Base-by-base conservation (phyloP, 2,113 vertebrate species). In the Jacana jacana region DNA sequence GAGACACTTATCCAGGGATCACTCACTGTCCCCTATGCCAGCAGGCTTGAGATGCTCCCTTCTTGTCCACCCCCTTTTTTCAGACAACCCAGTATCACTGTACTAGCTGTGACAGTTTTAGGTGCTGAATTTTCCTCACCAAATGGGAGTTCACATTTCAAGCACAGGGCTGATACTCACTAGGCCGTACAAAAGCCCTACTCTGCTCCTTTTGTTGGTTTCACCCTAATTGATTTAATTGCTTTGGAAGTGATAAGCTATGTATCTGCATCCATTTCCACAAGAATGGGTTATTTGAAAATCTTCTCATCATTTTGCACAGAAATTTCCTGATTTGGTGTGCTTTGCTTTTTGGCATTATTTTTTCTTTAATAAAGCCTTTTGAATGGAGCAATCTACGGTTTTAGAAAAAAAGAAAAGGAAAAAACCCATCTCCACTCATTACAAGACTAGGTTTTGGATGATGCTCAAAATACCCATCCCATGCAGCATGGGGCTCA, bases 41-140 rank as follows among this genome's bases (percentile, higher is more conserved):
- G 14, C 17, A 25, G 48, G 28, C 10, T 77, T 66, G 17, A 24
- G 23, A n/a, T 46, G 13, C 4, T 79, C 28, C 18, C 24, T 83
- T 65, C 66, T 78, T 85, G 30, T 31, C 20, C 23, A 4, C 37
- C 17, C 4, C 10, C 13, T 49, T 70, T 79, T n/a, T 33, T 58
- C 31, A 77, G 40, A 28, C 19, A 86, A 6, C 13, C 3, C 28
- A 24, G 20, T n/a, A 11, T 73, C 40, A 31, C 11, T 0, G 0
- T 25, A 46, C 11, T 68, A 90, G 14, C 48, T 81, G 33, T 2
- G 2, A 37, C 22, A 61, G 33, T 33, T 79, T 61, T 19, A 51
- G 17, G 23, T 17, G 13, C 9, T 61, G 39, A 76, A 61, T 57
- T 76, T 71, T 54, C 39, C 39, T 52, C 54, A 66, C 19, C 11